phyloP scores from a whole-genome alignment of 2,888 invertebrate species.

The Sisyra terminalis region DNA sequence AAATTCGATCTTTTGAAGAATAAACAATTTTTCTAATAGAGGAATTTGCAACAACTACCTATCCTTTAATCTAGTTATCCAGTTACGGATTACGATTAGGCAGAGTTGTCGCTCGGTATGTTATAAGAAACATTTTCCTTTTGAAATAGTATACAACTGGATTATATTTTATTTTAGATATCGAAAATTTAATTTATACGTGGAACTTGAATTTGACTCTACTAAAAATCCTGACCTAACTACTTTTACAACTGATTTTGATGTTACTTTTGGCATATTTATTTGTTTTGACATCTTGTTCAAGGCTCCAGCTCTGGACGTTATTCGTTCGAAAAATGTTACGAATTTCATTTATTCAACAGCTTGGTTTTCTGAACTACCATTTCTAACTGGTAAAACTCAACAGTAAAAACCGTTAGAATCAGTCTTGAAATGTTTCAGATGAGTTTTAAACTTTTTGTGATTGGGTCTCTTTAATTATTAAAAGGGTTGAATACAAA shows the following conservation, averaged over 20 bases:
- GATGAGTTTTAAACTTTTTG: too few relatives aligned
- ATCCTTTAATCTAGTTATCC: too few relatives aligned
- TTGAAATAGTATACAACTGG: too few relatives aligned
- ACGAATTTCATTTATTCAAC: conserved; percentile 31
- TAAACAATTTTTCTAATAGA: too few relatives aligned
- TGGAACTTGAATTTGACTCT: conserved; percentile 24
- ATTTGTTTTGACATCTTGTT: conserved; percentile 39
- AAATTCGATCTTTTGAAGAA: too few relatives aligned
- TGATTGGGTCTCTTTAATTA: too few relatives aligned
- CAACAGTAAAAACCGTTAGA: not conserved
- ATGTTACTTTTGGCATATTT: conserved; percentile 33
- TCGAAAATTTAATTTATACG: conserved; percentile 30
- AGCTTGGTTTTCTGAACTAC: conserved; percentile 37
- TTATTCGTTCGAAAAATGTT: conserved; percentile 24
- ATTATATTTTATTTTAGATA: conserved; percentile 20
- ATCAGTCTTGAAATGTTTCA: too few relatives aligned
- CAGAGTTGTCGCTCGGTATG: conserved; percentile 31
- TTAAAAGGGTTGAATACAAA: too few relatives aligned
- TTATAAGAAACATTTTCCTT: too few relatives aligned
- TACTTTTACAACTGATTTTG: conserved; percentile 33
- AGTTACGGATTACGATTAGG: too few relatives aligned
- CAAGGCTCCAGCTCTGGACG: conserved; percentile 25
- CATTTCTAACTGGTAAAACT: conserved; percentile 28
- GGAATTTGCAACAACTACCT: too few relatives aligned
- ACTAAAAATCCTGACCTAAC: conserved; percentile 20